phyloP scores from a whole-genome alignment of 2,797 vertebrate genomes.

The Cuniculus paca region DNA sequence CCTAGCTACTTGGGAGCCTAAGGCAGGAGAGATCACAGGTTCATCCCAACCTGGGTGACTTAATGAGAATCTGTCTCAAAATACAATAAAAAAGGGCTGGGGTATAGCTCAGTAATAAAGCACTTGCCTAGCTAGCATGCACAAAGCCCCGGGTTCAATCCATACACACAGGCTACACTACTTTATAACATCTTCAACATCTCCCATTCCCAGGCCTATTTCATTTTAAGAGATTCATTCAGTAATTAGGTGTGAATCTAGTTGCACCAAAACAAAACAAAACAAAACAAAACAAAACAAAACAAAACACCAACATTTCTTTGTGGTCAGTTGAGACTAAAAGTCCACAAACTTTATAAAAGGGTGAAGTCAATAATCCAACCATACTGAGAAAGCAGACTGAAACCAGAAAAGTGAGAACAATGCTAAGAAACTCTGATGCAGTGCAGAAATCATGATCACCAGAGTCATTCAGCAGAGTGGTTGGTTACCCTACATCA shows the following conservation, averaged over 20 bases:
- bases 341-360: slow-evolving; percentile 51
- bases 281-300: background rate
- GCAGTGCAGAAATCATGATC: background rate
- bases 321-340: background rate
- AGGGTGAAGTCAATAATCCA: slow-evolving; percentile 35
- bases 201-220: background rate
- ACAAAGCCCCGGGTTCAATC: background rate
- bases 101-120: background rate
- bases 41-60: background rate
- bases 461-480: background rate
- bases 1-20: background rate
- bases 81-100: background rate
- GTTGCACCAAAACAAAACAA: background rate
- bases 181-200: background rate
- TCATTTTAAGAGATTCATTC: slow-evolving; percentile 18
- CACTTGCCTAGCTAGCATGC: background rate
- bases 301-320: background rate
- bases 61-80: background rate
- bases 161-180: background rate
- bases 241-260: slow-evolving; percentile 25
- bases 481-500: background rate
- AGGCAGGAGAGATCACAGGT: background rate
- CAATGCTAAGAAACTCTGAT: background rate
- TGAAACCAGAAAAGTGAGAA: slow-evolving; percentile 19
- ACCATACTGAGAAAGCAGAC: background rate